Conservation (phyloP, 2,113 vertebrate genomes). For the Felis catus region DNA sequence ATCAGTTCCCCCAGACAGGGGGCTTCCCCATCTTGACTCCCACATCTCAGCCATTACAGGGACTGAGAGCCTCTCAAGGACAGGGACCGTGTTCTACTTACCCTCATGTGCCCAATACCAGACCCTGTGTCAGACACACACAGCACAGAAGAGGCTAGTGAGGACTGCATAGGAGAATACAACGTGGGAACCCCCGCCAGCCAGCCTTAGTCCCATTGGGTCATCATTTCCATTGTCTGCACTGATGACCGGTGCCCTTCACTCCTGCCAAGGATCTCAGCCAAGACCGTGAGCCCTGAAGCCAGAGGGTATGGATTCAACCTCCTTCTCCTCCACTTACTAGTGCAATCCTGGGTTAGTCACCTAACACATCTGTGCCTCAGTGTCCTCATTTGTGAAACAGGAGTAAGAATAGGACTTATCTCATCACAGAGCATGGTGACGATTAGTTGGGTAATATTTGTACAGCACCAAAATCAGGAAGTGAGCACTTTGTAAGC, state of each 20-base stretch:
- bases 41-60: not conserved
- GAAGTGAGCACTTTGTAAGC: not conserved
- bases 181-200: rapidly evolving
- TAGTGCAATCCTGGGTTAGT: not conserved
- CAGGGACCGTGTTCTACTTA: not conserved
- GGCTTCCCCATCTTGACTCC: not conserved
- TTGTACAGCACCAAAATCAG: not conserved
- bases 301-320: not conserved
- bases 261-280: not conserved
- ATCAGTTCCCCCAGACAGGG: not conserved
- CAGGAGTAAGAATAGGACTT: not conserved
- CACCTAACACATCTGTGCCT: not conserved
- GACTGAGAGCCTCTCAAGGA: not conserved
- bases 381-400: not conserved
- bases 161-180: not conserved
- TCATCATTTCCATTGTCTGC: not conserved
- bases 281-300: not conserved
- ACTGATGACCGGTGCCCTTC: not conserved
- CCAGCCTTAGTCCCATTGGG: not conserved
- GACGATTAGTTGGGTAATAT: not conserved
- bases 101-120: not conserved
- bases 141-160: not conserved
- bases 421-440: not conserved
- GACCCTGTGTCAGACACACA: not conserved
- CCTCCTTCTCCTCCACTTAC: not conserved